These are phyloP conservation scores for Venturia canescens DNA, from an alignment of 1,140 invertebrate species.

Conservation along the genomic window DNA sequence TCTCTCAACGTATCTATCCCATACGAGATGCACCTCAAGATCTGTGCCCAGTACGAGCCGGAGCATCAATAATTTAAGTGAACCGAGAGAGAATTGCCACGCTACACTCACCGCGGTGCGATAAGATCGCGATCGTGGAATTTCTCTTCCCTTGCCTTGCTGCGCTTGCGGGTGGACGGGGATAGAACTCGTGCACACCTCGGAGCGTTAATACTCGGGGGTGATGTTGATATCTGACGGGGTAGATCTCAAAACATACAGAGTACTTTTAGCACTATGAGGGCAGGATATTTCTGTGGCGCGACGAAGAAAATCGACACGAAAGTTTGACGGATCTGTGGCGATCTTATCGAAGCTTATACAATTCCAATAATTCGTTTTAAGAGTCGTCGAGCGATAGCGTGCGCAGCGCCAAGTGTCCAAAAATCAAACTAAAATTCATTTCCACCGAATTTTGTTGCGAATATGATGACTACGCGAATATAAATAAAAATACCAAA, in stretches of 20 bases:
- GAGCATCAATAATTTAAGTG: neutral
- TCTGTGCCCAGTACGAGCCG: neutral
- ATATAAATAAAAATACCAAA: too few relatives aligned
- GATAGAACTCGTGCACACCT: neutral
- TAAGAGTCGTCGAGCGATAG: too few relatives aligned
- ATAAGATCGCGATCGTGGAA: constrained; percentile 10
- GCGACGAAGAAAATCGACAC: too few relatives aligned
- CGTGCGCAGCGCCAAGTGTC: too few relatives aligned
- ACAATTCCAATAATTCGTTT: too few relatives aligned
- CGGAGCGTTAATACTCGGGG: neutral
- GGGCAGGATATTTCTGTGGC: too few relatives aligned
- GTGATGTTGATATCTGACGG: neutral
- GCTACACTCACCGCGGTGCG: neutral
- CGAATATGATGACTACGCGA: too few relatives aligned
- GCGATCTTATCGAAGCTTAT: too few relatives aligned
- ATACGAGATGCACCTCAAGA: neutral
- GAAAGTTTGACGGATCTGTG: too few relatives aligned
- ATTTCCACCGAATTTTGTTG: too few relatives aligned
- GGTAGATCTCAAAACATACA: neutral
- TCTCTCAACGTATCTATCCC: neutral
- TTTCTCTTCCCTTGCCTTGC: neutral
- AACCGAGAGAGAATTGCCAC: neutral
- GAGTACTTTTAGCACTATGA: too few relatives aligned
- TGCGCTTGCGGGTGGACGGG: neutral
- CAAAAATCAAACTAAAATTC: too few relatives aligned